Percentiles rank a stretch among this genome's conserved stretches.
Conservation (phyloP, 2,113 vertebrate genomes). For the Glareola pratincola region DNA sequence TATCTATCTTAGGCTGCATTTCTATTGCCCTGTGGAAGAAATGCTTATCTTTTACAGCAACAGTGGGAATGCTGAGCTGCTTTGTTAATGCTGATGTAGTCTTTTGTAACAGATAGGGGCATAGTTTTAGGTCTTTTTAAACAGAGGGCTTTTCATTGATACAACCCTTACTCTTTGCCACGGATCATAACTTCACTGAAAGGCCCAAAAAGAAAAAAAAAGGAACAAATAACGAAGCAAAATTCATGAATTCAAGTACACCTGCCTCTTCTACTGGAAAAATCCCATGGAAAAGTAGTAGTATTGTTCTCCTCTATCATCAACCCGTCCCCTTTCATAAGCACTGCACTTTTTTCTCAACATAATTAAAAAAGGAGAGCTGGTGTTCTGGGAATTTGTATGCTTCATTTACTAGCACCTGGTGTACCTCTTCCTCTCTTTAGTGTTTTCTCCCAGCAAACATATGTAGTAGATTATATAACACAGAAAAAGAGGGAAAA, state of each 20-base stretch:
- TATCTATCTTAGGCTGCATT: neutral
- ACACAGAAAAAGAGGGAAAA: neutral
- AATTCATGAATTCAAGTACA: neutral
- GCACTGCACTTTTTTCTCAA: neutral
- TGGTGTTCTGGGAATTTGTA: neutral
- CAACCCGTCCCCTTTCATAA: neutral
- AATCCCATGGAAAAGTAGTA: neutral
- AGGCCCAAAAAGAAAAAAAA: neutral
- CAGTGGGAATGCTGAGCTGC: neutral
- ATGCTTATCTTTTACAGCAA: neutral
- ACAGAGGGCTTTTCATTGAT: slow-evolving; percentile 23
- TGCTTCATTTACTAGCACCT: slow-evolving; percentile 29
- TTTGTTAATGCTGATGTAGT: neutral
- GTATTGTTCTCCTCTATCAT: neutral
- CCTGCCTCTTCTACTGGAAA: neutral
- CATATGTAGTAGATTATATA: neutral
- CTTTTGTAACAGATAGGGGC: neutral
- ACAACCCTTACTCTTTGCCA: neutral
- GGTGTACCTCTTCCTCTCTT: neutral
- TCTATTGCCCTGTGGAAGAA: neutral
- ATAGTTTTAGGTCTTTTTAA: neutral
- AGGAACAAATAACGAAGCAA: neutral
- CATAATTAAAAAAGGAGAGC: neutral
- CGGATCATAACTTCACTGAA: neutral
- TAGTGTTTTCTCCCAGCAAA: neutral